Conservation (phyloP, 2,888 invertebrate species). For the Thera britannica region DNA sequence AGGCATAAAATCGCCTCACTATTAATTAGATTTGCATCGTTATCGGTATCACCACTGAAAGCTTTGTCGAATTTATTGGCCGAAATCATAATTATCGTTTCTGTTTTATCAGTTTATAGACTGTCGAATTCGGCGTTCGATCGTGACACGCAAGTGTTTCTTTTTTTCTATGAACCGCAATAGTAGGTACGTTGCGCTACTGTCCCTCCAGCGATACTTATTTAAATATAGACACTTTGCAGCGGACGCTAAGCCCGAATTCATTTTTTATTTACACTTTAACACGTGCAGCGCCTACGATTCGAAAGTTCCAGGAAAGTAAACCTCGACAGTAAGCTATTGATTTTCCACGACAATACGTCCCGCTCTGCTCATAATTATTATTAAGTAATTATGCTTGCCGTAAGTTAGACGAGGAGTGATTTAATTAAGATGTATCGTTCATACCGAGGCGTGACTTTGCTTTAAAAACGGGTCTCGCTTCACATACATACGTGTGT, state of each 20-base stretch:
- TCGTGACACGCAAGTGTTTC: slow-evolving; percentile 51
- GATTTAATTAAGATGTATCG: slow-evolving; percentile 80
- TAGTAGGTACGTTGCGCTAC: slow-evolving; percentile 32
- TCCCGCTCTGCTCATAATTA: slow-evolving; percentile 41
- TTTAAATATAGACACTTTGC: slow-evolving; percentile 56
- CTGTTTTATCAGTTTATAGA: slow-evolving; percentile 37
- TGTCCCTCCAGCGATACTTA: slow-evolving; percentile 56
- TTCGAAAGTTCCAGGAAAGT: slow-evolving; percentile 40
- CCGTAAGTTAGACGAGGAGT: slow-evolving; percentile 60
- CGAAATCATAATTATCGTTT: slow-evolving; percentile 40
- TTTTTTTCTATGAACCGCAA: slow-evolving; percentile 50
- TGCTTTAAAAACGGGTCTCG: slow-evolving; percentile 68
- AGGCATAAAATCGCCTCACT: slow-evolving; percentile 49
- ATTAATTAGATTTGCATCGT: slow-evolving; percentile 52
- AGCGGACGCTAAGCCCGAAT: slow-evolving; percentile 49
- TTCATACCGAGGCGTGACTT: slow-evolving; percentile 72
- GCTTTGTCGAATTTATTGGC: slow-evolving; percentile 36
- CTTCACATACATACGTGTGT: slow-evolving; percentile 57
- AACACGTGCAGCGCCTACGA: slow-evolving; percentile 50
- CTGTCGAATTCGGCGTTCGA: slow-evolving; percentile 42
- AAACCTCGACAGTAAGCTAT: slow-evolving; percentile 47
- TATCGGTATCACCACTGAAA: slow-evolving; percentile 35
- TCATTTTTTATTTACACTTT: slow-evolving; percentile 58
- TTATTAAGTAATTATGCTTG: slow-evolving; percentile 72
- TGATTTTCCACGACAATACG: slow-evolving; percentile 52